These are phyloP conservation scores for Melanotaenia duboulayi DNA, from an alignment of 2,113 vertebrate species.

Conservation along the genomic window DNA sequence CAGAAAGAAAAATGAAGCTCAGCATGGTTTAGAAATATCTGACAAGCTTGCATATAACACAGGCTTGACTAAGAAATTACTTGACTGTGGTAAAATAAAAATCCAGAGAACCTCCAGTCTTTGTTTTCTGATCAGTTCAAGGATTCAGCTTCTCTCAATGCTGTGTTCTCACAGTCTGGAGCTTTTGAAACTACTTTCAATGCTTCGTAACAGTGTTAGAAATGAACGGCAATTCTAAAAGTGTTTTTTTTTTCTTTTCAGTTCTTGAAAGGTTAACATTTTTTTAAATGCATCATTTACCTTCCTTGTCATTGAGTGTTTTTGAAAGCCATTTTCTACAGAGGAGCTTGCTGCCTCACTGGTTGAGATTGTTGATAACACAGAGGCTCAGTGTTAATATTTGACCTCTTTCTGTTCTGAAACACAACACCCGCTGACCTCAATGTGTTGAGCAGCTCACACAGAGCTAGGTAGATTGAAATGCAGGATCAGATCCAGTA, in stretches of 20 bases:
- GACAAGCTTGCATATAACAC: neutral
- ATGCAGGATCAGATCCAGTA: constrained; percentile 27
- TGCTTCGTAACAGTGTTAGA: constrained; percentile 43
- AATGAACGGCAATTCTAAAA: constrained; percentile 63
- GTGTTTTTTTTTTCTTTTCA: constrained; percentile 18
- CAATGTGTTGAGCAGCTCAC: constrained; percentile 51
- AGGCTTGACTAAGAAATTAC: neutral
- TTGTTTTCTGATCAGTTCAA: neutral
- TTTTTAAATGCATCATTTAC: constrained; percentile 13
- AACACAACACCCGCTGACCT: constrained; percentile 67
- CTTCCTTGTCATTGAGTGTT: constrained; percentile 13
- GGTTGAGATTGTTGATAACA: constrained; percentile 54
- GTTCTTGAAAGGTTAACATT: constrained; percentile 31
- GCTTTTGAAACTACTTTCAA: constrained; percentile 34
- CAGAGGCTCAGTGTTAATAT: constrained; percentile 59
- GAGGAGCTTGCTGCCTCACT: constrained; percentile 27
- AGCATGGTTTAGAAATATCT: neutral
- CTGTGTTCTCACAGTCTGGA: neutral
- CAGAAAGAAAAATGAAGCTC: neutral
- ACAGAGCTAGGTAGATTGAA: constrained; percentile 43
- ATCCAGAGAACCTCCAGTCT: neutral
- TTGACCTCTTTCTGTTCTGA: constrained; percentile 64
- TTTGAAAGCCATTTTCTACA: constrained; percentile 13
- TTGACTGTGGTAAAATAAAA: constrained; percentile 12
- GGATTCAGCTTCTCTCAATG: neutral